phyloP scores from a whole-genome alignment of 2,888 invertebrate genomes.

The Elmis aenea region DNA sequence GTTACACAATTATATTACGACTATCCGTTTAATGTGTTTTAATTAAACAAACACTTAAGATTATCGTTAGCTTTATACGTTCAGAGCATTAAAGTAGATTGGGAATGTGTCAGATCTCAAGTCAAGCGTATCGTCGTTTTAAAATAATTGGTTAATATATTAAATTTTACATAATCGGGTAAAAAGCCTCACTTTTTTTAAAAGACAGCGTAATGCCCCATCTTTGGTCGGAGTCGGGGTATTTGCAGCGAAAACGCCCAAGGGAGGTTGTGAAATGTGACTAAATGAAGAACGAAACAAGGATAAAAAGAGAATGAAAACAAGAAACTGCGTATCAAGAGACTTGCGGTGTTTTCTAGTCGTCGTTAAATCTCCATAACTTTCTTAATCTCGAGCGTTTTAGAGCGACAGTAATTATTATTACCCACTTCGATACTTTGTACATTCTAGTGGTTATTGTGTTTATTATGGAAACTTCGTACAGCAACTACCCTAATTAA shows the following conservation, averaged over 20 bases:
- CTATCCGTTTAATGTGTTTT: too few relatives aligned
- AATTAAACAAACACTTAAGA: too few relatives aligned
- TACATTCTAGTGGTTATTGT: constrained; percentile 23
- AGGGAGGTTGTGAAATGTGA: constrained; percentile 26
- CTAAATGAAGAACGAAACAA: constrained; percentile 29
- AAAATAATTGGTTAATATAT: constrained; percentile 14
- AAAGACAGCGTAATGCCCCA: constrained; percentile 16
- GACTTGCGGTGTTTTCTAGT: constrained; percentile 26
- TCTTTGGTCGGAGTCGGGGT: constrained; percentile 14
- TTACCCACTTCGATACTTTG: constrained; percentile 26
- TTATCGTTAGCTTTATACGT: too few relatives aligned
- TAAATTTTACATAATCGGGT: constrained; percentile 15
- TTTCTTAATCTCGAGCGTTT: constrained; percentile 31
- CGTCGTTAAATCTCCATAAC: constrained; percentile 32
- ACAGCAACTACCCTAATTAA: constrained; percentile 25
- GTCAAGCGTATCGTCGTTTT: background rate
- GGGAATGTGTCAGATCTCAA: too few relatives aligned
- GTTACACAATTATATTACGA: too few relatives aligned
- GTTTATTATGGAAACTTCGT: constrained; percentile 21
- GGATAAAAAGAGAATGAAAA: constrained; percentile 28
- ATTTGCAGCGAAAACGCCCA: constrained; percentile 15
- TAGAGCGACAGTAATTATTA: constrained; percentile 28
- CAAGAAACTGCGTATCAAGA: constrained; percentile 26
- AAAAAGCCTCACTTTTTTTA: constrained; percentile 12
- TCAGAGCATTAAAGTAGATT: too few relatives aligned